Evolutionary conservation across 2,888 invertebrate species (phyloP).

Genomic region (Atethmia centrago): DNA sequence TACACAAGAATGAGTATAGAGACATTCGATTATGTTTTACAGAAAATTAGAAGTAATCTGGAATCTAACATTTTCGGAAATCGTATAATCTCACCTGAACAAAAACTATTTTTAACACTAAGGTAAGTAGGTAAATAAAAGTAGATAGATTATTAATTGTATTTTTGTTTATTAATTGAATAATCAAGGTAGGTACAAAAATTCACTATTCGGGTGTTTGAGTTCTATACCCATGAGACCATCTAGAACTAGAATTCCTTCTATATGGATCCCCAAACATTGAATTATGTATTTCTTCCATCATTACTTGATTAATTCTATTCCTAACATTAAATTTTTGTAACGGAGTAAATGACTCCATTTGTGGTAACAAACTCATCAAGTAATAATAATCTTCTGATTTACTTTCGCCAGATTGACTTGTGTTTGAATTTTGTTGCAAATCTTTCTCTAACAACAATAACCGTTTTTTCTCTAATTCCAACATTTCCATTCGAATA

Average conservation of each 20-base stretch:
- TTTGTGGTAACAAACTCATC: constrained; percentile 47
- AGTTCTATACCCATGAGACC: constrained; percentile 37
- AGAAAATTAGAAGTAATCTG: constrained; percentile 40
- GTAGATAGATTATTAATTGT: constrained; percentile 17
- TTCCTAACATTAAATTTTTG: constrained; percentile 42
- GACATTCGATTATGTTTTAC: constrained; percentile 38
- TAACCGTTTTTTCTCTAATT: constrained; percentile 40
- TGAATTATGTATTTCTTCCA: constrained; percentile 38
- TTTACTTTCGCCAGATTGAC: constrained; percentile 35
- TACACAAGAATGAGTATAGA: constrained; percentile 42
- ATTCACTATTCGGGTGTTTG: constrained; percentile 36
- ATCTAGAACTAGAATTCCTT: constrained; percentile 23
- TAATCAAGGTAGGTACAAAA: constrained; percentile 30
- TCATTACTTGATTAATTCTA: constrained; percentile 51
- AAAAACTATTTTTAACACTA: constrained; percentile 41
- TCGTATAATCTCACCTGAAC: constrained; percentile 32
- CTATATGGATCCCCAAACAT: constrained; percentile 26
- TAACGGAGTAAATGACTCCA: constrained; percentile 45
- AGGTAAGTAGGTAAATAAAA: constrained; percentile 47
- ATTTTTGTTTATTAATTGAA: constrained; percentile 22
- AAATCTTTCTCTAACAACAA: constrained; percentile 42
- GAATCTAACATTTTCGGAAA: constrained; percentile 31
- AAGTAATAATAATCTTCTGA: constrained; percentile 49
- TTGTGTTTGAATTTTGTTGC: constrained; percentile 30
- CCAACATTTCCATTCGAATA: constrained; percentile 37